Evolutionary conservation across 2,113 vertebrate genomes (phyloP).

Genomic region (Pycnonotus jocosus): DNA sequence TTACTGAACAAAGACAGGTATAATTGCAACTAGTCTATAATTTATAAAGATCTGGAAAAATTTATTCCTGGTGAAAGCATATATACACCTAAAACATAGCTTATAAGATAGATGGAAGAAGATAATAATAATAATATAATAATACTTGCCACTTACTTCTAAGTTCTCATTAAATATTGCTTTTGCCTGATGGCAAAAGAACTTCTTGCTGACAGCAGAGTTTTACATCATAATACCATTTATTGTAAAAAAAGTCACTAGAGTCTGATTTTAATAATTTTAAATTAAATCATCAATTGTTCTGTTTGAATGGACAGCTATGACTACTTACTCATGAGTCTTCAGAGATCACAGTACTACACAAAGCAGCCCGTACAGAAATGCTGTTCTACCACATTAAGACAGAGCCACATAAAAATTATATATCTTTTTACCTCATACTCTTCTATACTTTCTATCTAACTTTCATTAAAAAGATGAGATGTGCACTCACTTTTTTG

Average conservation of each 20-base stretch:
- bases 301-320: background rate
- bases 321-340: background rate
- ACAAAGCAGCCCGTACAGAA: background rate
- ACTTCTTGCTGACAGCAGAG: background rate
- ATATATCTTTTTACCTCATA: background rate
- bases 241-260: background rate
- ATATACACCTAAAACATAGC: background rate
- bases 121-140: background rate
- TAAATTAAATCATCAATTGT: background rate
- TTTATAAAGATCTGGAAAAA: background rate
- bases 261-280: background rate
- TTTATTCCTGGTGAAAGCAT: background rate
- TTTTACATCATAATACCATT: background rate
- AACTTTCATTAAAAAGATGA: background rate
- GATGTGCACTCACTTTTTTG: background rate
- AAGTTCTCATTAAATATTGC: background rate
- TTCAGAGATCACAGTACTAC: background rate
- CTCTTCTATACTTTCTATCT: background rate
- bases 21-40: background rate
- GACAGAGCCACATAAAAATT: background rate
- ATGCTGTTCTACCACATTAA: background rate
- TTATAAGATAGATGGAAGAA: background rate
- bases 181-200: background rate
- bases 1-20: background rate
- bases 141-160: background rate